Evolutionary conservation across 2,113 vertebrate species (phyloP).

Genomic region (Willisornis vidua): DNA sequence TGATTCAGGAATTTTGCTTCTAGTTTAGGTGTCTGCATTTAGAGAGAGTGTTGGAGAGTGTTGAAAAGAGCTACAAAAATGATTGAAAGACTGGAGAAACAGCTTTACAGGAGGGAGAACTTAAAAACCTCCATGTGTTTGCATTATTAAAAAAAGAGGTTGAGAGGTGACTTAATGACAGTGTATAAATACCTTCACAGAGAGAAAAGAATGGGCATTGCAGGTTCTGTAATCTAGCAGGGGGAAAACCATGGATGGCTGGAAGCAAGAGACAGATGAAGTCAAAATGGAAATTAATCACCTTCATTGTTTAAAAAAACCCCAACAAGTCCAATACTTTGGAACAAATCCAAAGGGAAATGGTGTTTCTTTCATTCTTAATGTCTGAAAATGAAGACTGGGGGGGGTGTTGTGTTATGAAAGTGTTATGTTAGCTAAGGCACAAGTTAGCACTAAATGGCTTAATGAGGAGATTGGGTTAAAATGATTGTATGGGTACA

Average conservation of each 20-base stretch:
- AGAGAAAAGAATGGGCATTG: not conserved
- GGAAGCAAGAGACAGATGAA: slow-evolving; percentile 19
- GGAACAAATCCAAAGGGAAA: not conserved
- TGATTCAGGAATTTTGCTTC: not conserved
- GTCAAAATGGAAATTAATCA: slow-evolving; percentile 14
- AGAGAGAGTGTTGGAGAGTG: not conserved
- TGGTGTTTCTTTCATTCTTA: not conserved
- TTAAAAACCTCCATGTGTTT: slow-evolving; percentile 54
- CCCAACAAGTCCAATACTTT: not conserved
- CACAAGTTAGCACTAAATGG: not conserved
- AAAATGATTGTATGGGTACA: not conserved
- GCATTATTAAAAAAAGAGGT: slow-evolving; percentile 22
- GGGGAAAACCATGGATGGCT: not conserved
- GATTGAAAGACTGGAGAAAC: slow-evolving; percentile 8
- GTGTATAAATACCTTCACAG: not conserved
- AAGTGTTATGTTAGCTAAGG: not conserved
- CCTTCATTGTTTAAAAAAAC: not conserved
- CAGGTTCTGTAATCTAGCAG: not conserved
- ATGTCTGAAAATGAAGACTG: not conserved
- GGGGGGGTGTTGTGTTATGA: not conserved
- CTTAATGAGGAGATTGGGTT: not conserved
- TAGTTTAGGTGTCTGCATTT: slow-evolving; percentile 17
- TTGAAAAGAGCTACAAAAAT: slow-evolving; percentile 47
- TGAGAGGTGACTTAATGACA: slow-evolving; percentile 47
- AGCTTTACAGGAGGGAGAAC: not conserved